Conservation (phyloP, 2,888 invertebrate species). For the Lepidochitona cinerea region DNA sequence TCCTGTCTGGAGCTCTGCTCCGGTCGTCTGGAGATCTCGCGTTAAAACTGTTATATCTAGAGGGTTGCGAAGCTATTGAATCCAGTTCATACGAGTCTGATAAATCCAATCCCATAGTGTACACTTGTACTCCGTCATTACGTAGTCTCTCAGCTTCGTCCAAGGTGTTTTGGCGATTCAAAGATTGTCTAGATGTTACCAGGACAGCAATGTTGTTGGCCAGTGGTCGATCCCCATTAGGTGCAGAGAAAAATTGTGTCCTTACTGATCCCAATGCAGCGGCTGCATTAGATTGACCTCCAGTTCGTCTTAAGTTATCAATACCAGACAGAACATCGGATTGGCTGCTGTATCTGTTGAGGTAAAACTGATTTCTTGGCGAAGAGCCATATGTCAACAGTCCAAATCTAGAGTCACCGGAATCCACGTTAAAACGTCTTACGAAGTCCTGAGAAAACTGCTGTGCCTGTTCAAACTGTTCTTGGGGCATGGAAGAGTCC, state of each 20-base stretch:
- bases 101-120: not conserved
- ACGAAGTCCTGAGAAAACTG: constrained; percentile 37
- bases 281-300: not conserved
- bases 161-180: not conserved
- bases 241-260: constrained; percentile 40
- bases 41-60: not conserved
- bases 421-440: constrained; percentile 45
- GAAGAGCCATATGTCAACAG: constrained; percentile 39
- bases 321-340: not conserved
- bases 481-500: constrained; percentile 35
- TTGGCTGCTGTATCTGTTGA: not conserved
- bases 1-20: not conserved
- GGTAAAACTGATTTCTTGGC: constrained; percentile 15
- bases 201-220: constrained; percentile 52
- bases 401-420: constrained; percentile 52
- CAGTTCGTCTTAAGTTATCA: not conserved
- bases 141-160: not conserved
- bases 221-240: constrained; percentile 49
- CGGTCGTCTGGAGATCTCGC: not conserved
- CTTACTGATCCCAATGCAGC: constrained; percentile 12
- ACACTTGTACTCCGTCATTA: not conserved
- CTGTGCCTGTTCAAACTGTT: constrained; percentile 43
- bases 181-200: constrained; percentile 42
- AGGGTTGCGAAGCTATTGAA: not conserved
- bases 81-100: not conserved